Evolutionary conservation across 2,113 vertebrate species (phyloP), one percentile per base, ranked within the genome.

Genomic region (Psittacula cyanocephala): DNA sequence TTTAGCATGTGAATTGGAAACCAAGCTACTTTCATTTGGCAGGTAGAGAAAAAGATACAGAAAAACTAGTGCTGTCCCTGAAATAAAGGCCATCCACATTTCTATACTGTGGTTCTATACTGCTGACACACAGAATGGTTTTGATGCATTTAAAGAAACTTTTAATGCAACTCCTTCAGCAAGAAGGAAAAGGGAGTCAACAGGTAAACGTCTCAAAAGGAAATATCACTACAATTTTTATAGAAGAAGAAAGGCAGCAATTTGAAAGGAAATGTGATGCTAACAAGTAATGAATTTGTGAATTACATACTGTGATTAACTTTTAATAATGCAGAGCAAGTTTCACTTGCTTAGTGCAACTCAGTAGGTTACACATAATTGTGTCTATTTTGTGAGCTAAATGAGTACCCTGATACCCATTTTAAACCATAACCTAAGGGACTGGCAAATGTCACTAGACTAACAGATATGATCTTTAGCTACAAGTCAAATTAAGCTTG

Each of bases 341-440:
- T 94, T 90, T 88, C 92, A 60, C 74, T 95, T 85, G 28, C 43
- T 86, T 57, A 17, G 46, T 93, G 55, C 69, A 89, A 88, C 44
- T 72, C 96, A 92, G 74, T 70, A 93, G 44, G 62, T 95, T 97
- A 93, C 57, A 47, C 57, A 35, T 35, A 86, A 59, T 76, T 96
- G 83, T 94, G 64, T 88, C 86, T 75, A 83, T 85, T 94, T 95
- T 96, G 71, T 91, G 86, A 97, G 72, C 86, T 97, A 96, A 97
- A 95, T 88, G 90, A 78, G 33, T 91, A 88, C 64, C 69, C 4
- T 78, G 18, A 91, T 94, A 76, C 11, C 4, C 8, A 52, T 76
- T 81, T 91, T 81, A 95, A 78, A 64, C 50, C 23, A 69, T 57
- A 94, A 84, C 55, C 46, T 37, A 75, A 69, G 62, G 69, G 57